Percentiles rank a stretch among this genome's conserved stretches.
Evolutionary conservation across 2,797 vertebrate genomes (phyloP).

Genomic region (Chloroceryle amazona): DNA sequence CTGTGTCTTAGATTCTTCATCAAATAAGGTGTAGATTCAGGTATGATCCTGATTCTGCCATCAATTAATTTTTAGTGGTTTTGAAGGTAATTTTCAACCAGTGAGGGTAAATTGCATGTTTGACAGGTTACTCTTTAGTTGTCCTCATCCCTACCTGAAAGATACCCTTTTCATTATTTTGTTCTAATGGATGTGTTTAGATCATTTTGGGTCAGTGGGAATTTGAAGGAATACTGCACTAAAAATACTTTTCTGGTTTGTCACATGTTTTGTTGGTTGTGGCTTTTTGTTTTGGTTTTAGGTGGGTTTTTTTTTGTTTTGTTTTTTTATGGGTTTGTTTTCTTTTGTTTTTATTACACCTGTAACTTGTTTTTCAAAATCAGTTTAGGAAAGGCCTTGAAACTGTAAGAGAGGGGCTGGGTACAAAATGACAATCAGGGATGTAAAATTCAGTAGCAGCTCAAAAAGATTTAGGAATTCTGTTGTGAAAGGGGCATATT

Average conservation of each 20-base stretch:
- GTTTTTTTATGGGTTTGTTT: not conserved
- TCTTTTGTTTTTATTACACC: too few relatives aligned
- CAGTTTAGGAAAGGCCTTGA: not conserved
- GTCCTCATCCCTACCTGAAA: not conserved
- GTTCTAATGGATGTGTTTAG: not conserved
- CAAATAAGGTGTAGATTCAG: not conserved
- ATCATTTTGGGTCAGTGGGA: not conserved
- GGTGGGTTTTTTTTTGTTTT: too few relatives aligned
- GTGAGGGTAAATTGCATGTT: not conserved
- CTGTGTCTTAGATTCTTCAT: not conserved
- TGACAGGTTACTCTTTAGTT: not conserved
- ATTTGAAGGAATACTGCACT: not conserved
- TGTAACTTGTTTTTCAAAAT: too few relatives aligned
- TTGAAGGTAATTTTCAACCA: not conserved
- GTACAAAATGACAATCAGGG: not conserved
- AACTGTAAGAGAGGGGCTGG: not conserved
- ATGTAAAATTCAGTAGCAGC: not conserved
- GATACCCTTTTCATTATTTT: not conserved
- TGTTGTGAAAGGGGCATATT: not conserved
- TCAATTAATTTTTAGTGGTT: not conserved
- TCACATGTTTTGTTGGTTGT: not conserved
- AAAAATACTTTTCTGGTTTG: not conserved
- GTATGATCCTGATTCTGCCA: not conserved
- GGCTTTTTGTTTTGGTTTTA: not conserved
- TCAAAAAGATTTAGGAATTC: not conserved